Percentiles rank a stretch among this genome's conserved stretches.
Conservation (phyloP, 2,797 vertebrate species). For the Menidia menidia region DNA sequence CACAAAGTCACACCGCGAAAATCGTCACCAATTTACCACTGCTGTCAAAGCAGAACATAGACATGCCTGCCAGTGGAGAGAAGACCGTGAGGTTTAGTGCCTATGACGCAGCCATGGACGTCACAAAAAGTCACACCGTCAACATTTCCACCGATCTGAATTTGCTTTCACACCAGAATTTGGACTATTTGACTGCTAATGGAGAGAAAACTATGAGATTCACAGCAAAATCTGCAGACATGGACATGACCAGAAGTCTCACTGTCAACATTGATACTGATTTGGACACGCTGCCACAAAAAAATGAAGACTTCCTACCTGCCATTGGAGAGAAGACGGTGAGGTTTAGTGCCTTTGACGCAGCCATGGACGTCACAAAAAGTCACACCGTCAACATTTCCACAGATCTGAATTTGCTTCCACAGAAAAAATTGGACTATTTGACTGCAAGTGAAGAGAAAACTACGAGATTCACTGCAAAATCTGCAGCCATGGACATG, state of each 20-base stretch:
- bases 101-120: slow-evolving; percentile 21
- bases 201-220: slow-evolving; percentile 42
- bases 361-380: slow-evolving; percentile 31
- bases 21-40: slow-evolving; percentile 69
- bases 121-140: slow-evolving; percentile 23
- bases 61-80: neutral
- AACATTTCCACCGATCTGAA: neutral
- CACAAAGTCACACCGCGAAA: slow-evolving; percentile 83
- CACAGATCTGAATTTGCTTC: neutral
- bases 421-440: neutral
- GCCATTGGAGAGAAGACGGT: slow-evolving; percentile 9
- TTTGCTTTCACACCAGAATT: neutral
- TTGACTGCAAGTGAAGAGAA: neutral
- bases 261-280: slow-evolving; percentile 14
- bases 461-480: neutral
- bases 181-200: too few relatives aligned
- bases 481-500: slow-evolving; percentile 11
- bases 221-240: slow-evolving; percentile 3
- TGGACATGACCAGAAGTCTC: slow-evolving; percentile 32
- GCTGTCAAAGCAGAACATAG: neutral
- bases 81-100: slow-evolving; percentile 5
- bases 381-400: slow-evolving; percentile 35
- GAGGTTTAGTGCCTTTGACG: slow-evolving; percentile 25
- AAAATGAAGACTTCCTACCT: neutral
- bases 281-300: neutral